These are phyloP conservation scores for Crotalus horridus DNA, from an alignment of 2,113 vertebrate genomes.

Conservation along the genomic window DNA sequence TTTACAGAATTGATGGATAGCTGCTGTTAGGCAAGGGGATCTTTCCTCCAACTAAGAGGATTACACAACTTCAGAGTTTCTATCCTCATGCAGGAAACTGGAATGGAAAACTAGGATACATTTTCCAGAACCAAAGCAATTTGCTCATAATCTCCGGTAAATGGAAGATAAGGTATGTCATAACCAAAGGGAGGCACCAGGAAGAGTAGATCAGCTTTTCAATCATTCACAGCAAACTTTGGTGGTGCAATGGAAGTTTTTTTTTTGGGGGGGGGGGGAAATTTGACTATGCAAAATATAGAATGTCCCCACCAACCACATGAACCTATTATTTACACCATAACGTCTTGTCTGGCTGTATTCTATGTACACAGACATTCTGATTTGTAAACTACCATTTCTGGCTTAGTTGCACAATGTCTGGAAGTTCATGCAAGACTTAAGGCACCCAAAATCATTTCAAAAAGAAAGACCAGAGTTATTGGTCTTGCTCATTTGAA, in stretches of 20 bases:
- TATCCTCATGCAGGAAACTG: background rate
- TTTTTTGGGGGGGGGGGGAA: too few relatives aligned
- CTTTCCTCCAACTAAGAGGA: background rate
- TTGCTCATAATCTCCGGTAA: background rate
- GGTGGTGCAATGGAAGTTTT: background rate
- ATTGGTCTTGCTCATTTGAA: background rate
- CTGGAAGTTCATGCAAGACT: background rate
- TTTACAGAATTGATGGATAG: background rate
- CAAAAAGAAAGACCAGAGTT: background rate
- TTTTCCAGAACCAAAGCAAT: background rate
- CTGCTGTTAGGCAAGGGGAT: background rate
- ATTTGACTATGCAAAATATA: background rate
- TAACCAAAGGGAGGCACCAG: background rate
- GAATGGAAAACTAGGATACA: background rate
- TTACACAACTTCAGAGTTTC: background rate
- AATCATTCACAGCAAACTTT: background rate
- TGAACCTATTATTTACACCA: background rate
- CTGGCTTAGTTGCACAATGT: background rate
- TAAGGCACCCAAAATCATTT: background rate
- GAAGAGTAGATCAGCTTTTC: background rate
- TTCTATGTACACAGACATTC: background rate
- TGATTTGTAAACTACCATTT: background rate
- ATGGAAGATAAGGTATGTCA: background rate
- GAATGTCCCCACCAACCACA: background rate
- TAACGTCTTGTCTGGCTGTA: background rate